Evolutionary conservation across 2,113 vertebrate genomes (phyloP).

Genomic region (Chloroceryle aenea): DNA sequence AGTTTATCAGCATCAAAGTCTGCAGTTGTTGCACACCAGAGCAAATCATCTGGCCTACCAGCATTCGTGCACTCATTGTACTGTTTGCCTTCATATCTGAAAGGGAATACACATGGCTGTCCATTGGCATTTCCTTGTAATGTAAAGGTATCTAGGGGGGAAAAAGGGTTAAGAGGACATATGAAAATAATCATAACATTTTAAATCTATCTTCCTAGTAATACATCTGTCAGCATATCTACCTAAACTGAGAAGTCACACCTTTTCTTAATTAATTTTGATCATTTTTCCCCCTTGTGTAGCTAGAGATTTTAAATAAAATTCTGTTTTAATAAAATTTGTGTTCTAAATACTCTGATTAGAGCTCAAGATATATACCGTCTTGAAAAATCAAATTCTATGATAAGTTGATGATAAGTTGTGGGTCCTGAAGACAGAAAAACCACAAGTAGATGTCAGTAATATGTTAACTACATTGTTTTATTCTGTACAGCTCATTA

Average conservation of each 20-base stretch:
- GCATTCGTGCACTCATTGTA: constrained; percentile 83
- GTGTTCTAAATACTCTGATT: background rate
- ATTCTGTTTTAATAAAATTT: background rate
- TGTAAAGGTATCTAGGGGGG: constrained; percentile 81
- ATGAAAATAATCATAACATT: background rate
- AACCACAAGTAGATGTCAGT: background rate
- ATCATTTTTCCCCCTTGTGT: background rate
- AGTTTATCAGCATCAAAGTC: constrained; percentile 80
- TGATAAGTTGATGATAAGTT: background rate
- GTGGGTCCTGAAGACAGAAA: background rate
- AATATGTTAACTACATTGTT: background rate
- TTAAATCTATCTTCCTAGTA: background rate
- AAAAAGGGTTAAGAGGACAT: background rate
- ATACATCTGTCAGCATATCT: background rate
- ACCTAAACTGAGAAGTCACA: background rate
- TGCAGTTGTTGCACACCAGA: constrained; percentile 87
- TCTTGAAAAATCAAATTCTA: background rate
- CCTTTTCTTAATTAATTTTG: background rate
- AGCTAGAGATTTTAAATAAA: background rate
- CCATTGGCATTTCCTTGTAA: constrained; percentile 86
- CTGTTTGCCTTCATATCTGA: constrained; percentile 82
- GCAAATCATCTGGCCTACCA: constrained; percentile 77
- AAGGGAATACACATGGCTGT: constrained; percentile 88
- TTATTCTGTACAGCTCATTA: background rate
- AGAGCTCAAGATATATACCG: background rate